These are phyloP conservation scores for Ptychadena robeensis DNA, from an alignment of 2,797 vertebrate genomes.

Conservation along the genomic window DNA sequence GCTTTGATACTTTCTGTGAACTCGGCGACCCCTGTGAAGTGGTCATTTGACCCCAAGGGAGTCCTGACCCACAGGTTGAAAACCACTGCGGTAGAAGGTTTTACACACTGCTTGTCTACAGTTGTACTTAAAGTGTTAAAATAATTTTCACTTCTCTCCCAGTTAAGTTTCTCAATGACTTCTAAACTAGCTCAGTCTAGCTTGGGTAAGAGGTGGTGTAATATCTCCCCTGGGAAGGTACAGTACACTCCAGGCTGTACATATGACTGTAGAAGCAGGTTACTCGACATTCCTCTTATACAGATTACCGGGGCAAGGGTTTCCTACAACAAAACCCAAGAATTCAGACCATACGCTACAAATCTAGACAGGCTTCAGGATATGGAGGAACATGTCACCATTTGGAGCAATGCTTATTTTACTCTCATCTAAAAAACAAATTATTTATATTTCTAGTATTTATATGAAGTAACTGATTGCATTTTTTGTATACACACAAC, in stretches of 20 bases:
- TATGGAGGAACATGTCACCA: not conserved
- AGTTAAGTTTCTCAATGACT: conserved; percentile 31
- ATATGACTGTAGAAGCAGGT: not conserved
- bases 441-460: too few relatives aligned
- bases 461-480: too few relatives aligned
- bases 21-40: too few relatives aligned
- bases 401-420: not conserved
- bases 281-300: conserved; percentile 13
- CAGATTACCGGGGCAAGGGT: not conserved
- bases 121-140: not conserved
- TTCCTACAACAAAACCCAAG: not conserved
- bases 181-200: not conserved
- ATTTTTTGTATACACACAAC: too few relatives aligned
- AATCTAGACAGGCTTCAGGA: not conserved
- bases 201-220: conserved; percentile 2
- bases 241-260: not conserved
- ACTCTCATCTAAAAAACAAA: too few relatives aligned
- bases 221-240: conserved; percentile 10
- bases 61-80: too few relatives aligned
- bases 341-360: too few relatives aligned
- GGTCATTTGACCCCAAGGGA: too few relatives aligned
- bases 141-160: conserved; percentile 24
- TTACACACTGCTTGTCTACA: too few relatives aligned
- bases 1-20: too few relatives aligned
- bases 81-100: too few relatives aligned